phyloP scores from a whole-genome alignment of 2,113 vertebrate species.

The Tenebrosternarchus preto region DNA sequence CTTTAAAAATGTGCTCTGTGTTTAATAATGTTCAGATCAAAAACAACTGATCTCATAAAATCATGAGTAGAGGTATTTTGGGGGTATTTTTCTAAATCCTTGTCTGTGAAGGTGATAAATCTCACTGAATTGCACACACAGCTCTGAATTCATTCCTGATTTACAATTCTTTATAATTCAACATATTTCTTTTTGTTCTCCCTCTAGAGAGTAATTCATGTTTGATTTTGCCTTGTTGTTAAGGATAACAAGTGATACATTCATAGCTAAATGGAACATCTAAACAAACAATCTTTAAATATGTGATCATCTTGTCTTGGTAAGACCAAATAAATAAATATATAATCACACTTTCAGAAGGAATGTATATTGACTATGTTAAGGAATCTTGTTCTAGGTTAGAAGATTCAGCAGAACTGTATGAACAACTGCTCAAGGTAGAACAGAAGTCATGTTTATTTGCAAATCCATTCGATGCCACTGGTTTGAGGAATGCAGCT shows the following conservation, averaged over 20 bases:
- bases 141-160: not conserved
- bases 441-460: not conserved
- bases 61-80: not conserved
- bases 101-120: not conserved
- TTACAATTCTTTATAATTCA: not conserved
- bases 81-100: not conserved
- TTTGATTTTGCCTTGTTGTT: not conserved
- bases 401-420: not conserved
- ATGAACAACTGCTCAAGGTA: too few relatives aligned
- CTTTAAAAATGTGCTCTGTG: too few relatives aligned
- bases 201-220: not conserved
- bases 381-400: constrained; percentile 32
- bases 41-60: too few relatives aligned
- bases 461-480: not conserved
- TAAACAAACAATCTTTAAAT: not conserved
- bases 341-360: not conserved
- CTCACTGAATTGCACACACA: not conserved
- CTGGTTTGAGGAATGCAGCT: not conserved
- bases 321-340: not conserved
- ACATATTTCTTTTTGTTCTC: not conserved
- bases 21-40: too few relatives aligned
- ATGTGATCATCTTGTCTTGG: not conserved
- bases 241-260: constrained; percentile 5
- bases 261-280: not conserved
- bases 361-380: constrained; percentile 31